A percentile compares a stretch with the other conserved stretches of the same genome.
These are phyloP conservation scores for Melanotaenia boesemani DNA, from an alignment of 2,797 vertebrate genomes.

Conservation along the genomic window DNA sequence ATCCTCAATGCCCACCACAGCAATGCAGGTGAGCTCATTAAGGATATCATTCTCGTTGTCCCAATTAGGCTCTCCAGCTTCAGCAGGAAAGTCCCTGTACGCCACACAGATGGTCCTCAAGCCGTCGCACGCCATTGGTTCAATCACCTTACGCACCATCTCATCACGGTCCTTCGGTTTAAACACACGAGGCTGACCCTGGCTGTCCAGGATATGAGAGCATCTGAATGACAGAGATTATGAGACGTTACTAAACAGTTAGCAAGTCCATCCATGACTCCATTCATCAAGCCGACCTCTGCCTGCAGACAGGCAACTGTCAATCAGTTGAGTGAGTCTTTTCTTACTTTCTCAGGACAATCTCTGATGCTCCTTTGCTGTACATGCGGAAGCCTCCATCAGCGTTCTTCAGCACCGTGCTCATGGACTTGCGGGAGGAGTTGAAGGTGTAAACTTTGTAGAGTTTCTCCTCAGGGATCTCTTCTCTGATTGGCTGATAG, in stretches of 20 bases:
- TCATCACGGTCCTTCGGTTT: constrained; percentile 93
- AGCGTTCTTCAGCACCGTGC: constrained; percentile 90
- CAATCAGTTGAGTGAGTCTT: neutral
- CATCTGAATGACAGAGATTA: constrained; percentile 81
- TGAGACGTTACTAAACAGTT: neutral
- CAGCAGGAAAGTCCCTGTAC: constrained; percentile 89
- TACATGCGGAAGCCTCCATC: constrained; percentile 93
- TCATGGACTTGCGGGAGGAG: constrained; percentile 97
- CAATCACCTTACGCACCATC: constrained; percentile 94
- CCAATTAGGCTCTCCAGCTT: constrained; percentile 89
- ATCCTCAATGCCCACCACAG: constrained; percentile 96
- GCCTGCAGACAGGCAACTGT: neutral
- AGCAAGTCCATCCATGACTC: neutral
- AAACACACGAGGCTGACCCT: constrained; percentile 86
- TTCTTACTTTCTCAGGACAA: constrained; percentile 92
- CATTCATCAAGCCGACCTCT: neutral
- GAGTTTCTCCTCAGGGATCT: constrained; percentile 94
- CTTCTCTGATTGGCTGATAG: constrained; percentile 92
- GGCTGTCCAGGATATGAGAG: constrained; percentile 88
- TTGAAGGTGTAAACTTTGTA: constrained; percentile 99
- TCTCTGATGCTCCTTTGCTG: constrained; percentile 99
- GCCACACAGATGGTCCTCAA: constrained; percentile 96
- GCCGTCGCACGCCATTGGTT: constrained; percentile 96
- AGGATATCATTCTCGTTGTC: constrained; percentile 92
- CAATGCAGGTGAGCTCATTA: constrained; percentile 90